These are phyloP conservation scores for Drosophila parabipectinata DNA, from an alignment of 1,140 invertebrate species.

Conservation along the genomic window DNA sequence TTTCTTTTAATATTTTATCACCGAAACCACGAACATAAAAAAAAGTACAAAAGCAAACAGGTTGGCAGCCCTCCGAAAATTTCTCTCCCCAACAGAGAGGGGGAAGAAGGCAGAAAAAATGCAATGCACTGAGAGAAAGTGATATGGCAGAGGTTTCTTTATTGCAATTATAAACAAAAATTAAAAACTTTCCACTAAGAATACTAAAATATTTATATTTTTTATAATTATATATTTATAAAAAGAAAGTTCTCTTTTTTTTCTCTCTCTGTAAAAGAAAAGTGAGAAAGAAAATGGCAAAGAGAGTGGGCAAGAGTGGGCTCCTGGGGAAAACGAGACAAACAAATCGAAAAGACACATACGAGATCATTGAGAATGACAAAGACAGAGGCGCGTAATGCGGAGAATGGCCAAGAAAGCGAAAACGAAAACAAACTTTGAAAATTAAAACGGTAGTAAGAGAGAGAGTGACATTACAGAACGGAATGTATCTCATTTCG, in stretches of 20 bases:
- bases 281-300: background rate
- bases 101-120: background rate
- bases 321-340: background rate
- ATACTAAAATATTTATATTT: no score
- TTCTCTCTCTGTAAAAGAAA: background rate
- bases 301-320: background rate
- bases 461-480: background rate
- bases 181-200: background rate
- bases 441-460: background rate
- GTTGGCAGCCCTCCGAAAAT: background rate
- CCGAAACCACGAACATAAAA: background rate
- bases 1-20: background rate
- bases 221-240: background rate
- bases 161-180: no score
- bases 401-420: background rate
- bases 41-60: background rate
- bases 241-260: background rate
- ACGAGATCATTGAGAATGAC: conserved; percentile 3
- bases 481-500: background rate
- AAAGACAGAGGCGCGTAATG: conserved; percentile 1
- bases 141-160: no score
- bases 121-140: background rate
- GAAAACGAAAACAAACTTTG: conserved; percentile 1
- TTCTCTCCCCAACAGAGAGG: background rate
- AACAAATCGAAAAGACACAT: background rate